Conservation (phyloP, 2,113 vertebrate species). For the Notechis scutatus region DNA sequence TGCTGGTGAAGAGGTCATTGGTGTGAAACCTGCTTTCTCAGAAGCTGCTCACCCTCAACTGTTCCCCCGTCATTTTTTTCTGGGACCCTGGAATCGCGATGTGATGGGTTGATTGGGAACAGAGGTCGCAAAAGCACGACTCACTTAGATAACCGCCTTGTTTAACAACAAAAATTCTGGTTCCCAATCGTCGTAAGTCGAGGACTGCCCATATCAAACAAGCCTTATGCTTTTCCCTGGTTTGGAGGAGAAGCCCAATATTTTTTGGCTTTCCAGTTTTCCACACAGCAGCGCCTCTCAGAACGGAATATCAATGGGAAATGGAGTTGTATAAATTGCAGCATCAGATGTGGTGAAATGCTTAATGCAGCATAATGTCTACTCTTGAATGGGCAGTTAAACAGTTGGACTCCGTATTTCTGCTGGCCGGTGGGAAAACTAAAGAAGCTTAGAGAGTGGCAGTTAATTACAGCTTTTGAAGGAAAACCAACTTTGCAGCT, state of each 20-base stretch:
- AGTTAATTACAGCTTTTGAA: slow-evolving; percentile 3
- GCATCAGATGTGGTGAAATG: background rate
- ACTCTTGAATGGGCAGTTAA: background rate
- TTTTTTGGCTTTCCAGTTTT: background rate
- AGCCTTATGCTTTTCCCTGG: background rate
- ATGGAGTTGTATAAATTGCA: background rate
- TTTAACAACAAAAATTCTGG: too few species aligned
- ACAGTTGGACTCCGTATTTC: background rate
- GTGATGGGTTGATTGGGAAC: background rate
- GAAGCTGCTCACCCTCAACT: background rate
- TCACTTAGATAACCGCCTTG: too few species aligned
- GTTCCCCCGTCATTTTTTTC: background rate
- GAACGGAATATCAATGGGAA: background rate
- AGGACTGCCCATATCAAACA: background rate
- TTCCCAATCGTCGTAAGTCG: too few species aligned
- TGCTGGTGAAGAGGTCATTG: background rate
- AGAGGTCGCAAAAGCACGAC: background rate
- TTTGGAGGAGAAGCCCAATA: background rate
- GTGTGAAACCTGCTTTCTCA: background rate
- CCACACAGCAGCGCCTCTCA: background rate
- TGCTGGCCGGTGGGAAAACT: background rate
- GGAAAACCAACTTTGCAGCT: background rate
- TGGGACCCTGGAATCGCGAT: background rate
- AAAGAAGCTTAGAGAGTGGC: background rate
- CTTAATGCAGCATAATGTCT: background rate